Base-by-base conservation (phyloP, 2,797 vertebrate genomes). In the Anolis apletophallus region DNA sequence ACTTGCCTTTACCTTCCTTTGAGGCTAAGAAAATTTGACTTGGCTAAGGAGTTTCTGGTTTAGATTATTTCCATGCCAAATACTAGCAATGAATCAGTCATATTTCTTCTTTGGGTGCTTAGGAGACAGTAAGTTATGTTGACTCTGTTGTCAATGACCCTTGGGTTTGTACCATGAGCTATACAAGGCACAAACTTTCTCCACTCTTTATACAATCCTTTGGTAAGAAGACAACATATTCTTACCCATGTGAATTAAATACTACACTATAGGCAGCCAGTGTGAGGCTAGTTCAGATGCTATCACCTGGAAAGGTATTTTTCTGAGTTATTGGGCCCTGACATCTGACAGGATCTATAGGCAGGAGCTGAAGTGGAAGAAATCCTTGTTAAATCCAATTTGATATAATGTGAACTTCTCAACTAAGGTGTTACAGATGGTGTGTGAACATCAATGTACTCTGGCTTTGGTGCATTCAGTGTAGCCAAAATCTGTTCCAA, bases 331-430 rank as follows among this genome's bases (percentile, higher is more conserved):
- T 40, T 40, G 13, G 55, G 46, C 32, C n/a, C 34, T 46, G 52
- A 81, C 36, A 83, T 50, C 19, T 84, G 40, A 50, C 57, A 29
- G n/a, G 55, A 77, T 77, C 2, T 46, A 40, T 69, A 76, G 69
- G 8, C 19, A 23, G 52, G 36, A 79, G 8, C 32, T 55, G 13
- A 59, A 52, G 72, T 78, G 54, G 21, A 52, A 83, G 23, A 54
- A 50, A 36, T 72, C 54, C 61, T 87, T 76, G 46, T 64, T 64
- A 61, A 78, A 72, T 76, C 67, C 64, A 77, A 57, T 32, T 55
- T 54, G 50, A 69, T 57, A 36, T 13, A 36, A 76, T 59, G 36
- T 61, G 74, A 87, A 32, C 55, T 68, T 46, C 46, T 52, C 14
- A 71, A 52, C 14, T 36, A 23, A n/a, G n/a, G 17, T 72, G 57